phyloP scores from a whole-genome alignment of 2,113 vertebrate species.

The Dasypus novemcinctus region DNA sequence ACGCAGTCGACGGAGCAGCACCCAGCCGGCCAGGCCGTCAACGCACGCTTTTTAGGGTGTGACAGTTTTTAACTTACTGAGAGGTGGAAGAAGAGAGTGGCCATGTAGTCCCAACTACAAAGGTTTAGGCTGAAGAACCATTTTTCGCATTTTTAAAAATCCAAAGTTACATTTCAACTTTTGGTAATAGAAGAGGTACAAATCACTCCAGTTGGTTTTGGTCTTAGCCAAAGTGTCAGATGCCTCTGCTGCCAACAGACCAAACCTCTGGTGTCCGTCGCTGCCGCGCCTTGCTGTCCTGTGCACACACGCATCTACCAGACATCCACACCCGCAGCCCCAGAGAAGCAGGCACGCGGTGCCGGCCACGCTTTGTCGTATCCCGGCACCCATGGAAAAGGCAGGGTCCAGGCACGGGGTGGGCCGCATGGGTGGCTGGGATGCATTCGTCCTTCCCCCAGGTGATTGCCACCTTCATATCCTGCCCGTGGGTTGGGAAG shows the following conservation, averaged over 20 bases:
- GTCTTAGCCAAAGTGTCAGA: background rate
- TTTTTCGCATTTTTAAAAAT: background rate
- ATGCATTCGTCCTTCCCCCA: background rate
- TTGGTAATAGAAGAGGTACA: background rate
- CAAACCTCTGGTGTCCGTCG: background rate
- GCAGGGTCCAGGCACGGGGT: background rate
- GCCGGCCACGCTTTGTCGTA: too few species aligned
- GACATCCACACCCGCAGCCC: background rate
- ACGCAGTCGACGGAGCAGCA: background rate
- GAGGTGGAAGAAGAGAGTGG: background rate
- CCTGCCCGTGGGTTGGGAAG: background rate
- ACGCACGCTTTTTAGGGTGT: background rate
- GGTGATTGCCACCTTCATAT: background rate
- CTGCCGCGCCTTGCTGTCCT: background rate
- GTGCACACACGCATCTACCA: accelerated
- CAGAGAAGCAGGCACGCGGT: background rate
- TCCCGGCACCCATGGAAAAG: background rate
- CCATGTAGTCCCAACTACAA: background rate
- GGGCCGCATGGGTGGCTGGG: background rate
- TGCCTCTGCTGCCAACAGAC: background rate
- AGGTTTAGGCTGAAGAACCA: background rate
- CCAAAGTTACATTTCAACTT: background rate
- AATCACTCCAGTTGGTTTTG: background rate
- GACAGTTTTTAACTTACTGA: background rate
- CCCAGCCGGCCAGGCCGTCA: background rate